Evolutionary conservation across 2,888 invertebrate genomes (phyloP).

Genomic region (Apamea crenata): DNA sequence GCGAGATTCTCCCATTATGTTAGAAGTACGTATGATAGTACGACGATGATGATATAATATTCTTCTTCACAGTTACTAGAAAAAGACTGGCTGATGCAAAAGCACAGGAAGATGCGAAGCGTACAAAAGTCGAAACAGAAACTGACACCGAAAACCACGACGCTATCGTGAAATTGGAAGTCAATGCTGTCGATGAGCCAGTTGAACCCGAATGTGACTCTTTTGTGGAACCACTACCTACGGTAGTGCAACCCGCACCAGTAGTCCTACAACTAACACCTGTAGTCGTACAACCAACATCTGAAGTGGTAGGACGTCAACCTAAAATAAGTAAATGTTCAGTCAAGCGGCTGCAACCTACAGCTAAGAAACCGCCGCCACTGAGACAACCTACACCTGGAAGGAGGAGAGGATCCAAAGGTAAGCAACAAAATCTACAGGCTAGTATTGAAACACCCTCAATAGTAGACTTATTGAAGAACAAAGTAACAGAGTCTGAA

Average conservation of each 20-base stretch:
- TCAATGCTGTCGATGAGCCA: not conserved
- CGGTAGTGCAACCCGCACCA: not conserved
- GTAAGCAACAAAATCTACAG: conserved; percentile 51
- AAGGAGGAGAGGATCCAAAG: conserved; percentile 32
- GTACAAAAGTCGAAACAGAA: conserved; percentile 11
- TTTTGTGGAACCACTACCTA: not conserved
- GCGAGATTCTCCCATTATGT: not conserved
- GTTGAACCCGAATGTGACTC: not conserved
- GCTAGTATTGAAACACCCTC: conserved; percentile 16
- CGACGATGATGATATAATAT: not conserved
- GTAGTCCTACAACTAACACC: not conserved
- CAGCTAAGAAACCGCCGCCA: not conserved
- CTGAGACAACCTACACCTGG: not conserved
- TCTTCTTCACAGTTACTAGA: conserved; percentile 60
- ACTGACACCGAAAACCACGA: not conserved
- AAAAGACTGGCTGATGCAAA: conserved; percentile 66
- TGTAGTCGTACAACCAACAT: not conserved
- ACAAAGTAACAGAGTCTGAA: conserved; percentile 1
- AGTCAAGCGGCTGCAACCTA: conserved; percentile 7
- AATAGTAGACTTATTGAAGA: conserved; percentile 15
- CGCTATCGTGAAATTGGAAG: conserved; percentile 33
- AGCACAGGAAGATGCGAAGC: conserved; percentile 37
- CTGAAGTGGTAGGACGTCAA: not conserved
- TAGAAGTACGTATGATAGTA: not conserved
- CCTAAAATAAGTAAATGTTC: not conserved